Evolutionary conservation across 2,797 vertebrate genomes (phyloP).

Genomic region (Cheirogaleus major): DNA sequence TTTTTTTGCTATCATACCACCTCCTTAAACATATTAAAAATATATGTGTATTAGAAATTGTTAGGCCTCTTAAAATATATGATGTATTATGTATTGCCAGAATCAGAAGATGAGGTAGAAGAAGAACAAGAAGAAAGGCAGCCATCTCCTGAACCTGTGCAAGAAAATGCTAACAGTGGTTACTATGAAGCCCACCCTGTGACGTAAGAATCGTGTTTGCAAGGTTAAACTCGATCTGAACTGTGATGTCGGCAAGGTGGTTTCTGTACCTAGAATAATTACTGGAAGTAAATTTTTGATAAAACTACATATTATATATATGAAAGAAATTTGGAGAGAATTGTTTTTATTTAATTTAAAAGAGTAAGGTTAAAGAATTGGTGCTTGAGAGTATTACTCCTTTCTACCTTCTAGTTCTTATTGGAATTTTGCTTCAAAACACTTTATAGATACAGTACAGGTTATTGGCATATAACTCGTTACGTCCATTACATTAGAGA

Average conservation of each 20-base stretch:
- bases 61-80: neutral
- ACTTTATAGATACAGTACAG: neutral
- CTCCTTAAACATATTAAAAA: conserved; percentile 77
- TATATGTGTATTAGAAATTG: conserved; percentile 44
- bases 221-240: neutral
- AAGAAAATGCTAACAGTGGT: conserved; percentile 92
- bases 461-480: neutral
- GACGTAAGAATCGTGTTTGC: conserved; percentile 86
- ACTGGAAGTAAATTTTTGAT: neutral
- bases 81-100: conserved; percentile 81
- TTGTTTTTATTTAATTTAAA: conserved; percentile 17
- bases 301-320: neutral
- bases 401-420: conserved; percentile 4
- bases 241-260: neutral
- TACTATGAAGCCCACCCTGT: conserved; percentile 95
- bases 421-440: conserved; percentile 6
- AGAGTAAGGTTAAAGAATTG: neutral
- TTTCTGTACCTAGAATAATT: conserved; percentile 23
- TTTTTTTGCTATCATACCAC: conserved; percentile 65
- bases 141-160: conserved; percentile 93
- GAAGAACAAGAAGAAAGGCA: conserved; percentile 95
- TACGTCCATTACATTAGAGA: neutral
- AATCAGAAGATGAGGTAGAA: conserved; percentile 97
- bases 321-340: neutral
- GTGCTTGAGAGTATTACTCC: neutral